Base-by-base conservation (phyloP, 2,113 vertebrate species). In the Psammodynastes pulverulentus region DNA sequence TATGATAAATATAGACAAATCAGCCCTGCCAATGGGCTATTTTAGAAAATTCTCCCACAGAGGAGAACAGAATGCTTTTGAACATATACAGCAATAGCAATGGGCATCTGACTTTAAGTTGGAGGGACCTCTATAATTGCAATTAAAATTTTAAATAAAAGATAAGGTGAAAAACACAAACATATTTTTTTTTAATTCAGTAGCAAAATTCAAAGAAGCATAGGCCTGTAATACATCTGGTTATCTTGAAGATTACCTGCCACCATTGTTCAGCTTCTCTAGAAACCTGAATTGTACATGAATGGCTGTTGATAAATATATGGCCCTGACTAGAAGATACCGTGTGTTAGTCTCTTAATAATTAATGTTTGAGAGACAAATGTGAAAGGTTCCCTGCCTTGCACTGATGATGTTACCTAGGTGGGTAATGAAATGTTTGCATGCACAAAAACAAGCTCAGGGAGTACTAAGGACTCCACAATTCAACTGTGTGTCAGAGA, bases 381-480 rank as follows among this genome's bases (percentile, higher is more conserved):
- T 79, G 15, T 43, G 72, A 79, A 79, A 79, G 72, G 7, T 17
- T 97, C 98, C 95, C 34, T 95, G 93, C 96, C 96, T 97, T 96
- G 95, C 97, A 97, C 95, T 94, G 96, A 96, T 34, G 86, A 17
- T 56, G 34, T 39, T 53, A n/a, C 96, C 92, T 95, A 95, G 29
- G 10, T 96, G 98, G 97, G 94, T 95, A 94, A 94, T 96, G 97
- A 95, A 96, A 97, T 97, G 95, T 96, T 97, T 95, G 34, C 72
- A 79, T 95, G 96, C 94, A 97, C 94, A n/a, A 21, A 3, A 39
- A n/a, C 62, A 84, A 39, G 8, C 5, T 43, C 5, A 39, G 12
- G 5, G 6, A 26, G n/a, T 17, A n/a, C 62, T 2, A 17, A 43
- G 72, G 34, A 79, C 34, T 43, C 72, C 7, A 21, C 72, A 39